Percentiles rank a stretch among this genome's conserved stretches.
Evolutionary conservation across 2,113 vertebrate species (phyloP).

Genomic region (Eretmochelys imbricata): DNA sequence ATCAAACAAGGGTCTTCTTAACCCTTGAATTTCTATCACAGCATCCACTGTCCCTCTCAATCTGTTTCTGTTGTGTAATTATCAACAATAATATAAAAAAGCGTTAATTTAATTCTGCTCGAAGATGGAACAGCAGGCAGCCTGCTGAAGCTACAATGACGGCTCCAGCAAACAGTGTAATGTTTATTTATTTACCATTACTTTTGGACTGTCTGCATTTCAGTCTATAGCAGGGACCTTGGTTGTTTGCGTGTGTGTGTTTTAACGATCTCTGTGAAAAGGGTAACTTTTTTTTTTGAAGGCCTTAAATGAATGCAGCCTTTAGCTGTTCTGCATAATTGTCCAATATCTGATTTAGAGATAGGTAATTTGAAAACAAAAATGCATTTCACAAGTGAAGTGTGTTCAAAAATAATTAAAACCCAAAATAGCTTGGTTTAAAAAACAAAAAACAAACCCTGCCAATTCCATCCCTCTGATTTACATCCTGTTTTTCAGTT

Average conservation of each 20-base stretch:
- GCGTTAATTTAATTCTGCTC: background rate
- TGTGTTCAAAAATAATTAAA: background rate
- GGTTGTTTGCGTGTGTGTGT: background rate
- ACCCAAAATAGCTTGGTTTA: background rate
- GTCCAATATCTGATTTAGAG: background rate
- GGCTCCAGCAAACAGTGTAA: accelerated
- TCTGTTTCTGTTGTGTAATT: background rate
- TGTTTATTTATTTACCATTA: accelerated
- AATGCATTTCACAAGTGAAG: background rate
- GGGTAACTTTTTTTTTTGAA: background rate
- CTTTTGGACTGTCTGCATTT: background rate
- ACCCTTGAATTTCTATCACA: background rate
- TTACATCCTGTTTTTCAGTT: background rate
- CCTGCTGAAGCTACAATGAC: background rate
- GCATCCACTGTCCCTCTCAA: background rate
- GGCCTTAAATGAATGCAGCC: background rate
- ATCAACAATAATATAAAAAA: background rate
- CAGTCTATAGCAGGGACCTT: background rate
- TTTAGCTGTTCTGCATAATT: background rate
- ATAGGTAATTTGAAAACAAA: accelerated
- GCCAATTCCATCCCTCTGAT: background rate
- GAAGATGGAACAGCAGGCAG: background rate
- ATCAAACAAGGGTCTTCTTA: background rate
- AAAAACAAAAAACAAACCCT: background rate
- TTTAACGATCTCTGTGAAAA: background rate